Evolutionary conservation across 2,113 vertebrate genomes (phyloP).

Genomic region (Microtus ochrogaster): DNA sequence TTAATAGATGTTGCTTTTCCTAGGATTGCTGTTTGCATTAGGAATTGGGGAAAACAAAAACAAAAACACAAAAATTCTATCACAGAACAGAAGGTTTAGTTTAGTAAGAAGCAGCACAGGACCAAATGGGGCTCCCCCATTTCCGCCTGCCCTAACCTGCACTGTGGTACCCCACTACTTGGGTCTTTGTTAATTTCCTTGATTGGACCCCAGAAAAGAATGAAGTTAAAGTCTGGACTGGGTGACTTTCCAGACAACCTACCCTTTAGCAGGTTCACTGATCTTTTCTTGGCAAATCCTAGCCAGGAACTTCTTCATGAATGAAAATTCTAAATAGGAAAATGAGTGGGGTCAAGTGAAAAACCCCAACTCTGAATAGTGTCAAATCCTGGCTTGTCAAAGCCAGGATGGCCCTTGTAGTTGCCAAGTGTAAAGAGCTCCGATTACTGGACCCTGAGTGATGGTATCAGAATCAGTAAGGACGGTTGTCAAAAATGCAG

Average conservation of each 20-base stretch:
- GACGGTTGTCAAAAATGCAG: neutral
- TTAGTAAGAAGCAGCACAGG: neutral
- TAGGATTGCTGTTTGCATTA: conserved; percentile 68
- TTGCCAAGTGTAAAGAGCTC: neutral
- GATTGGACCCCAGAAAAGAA: neutral
- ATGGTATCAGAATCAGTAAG: neutral
- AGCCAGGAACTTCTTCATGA: conserved; percentile 12
- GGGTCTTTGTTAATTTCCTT: neutral
- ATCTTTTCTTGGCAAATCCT: conserved; percentile 45
- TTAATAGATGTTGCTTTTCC: conserved; percentile 79
- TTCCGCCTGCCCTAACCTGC: neutral
- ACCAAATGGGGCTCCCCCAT: neutral
- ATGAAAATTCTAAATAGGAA: conserved; percentile 44
- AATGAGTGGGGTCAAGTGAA: neutral
- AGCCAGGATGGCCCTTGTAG: neutral
- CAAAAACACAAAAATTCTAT: conserved; percentile 60
- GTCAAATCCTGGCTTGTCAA: neutral
- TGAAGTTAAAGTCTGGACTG: neutral
- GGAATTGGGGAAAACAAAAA: conserved; percentile 50
- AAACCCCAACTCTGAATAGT: neutral
- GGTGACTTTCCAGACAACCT: neutral
- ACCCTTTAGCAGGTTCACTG: neutral
- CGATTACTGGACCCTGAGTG: neutral
- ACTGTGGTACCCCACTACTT: neutral
- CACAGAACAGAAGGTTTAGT: conserved; percentile 42